Conservation (phyloP, 2,888 invertebrate species). For the Chymomyza procnemis region DNA sequence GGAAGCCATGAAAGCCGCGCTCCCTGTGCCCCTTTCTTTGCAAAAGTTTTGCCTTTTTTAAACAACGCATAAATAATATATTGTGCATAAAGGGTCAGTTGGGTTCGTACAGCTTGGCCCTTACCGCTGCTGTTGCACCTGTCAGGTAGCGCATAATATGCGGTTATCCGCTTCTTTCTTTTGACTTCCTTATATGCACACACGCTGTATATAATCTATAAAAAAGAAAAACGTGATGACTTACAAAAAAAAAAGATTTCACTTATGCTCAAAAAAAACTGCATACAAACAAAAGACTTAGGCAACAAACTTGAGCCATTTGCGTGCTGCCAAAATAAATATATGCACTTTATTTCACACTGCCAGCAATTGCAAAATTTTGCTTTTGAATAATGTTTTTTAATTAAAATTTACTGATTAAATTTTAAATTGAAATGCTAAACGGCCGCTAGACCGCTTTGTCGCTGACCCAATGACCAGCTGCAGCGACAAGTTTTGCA, state of each 20-base stretch:
- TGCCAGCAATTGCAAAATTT: conserved; percentile 44
- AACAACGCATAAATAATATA: conserved; percentile 53
- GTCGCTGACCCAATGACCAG: conserved; percentile 57
- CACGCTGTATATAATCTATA: background rate
- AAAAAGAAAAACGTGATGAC: background rate
- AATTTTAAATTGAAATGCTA: conserved; percentile 27
- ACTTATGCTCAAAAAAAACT: background rate
- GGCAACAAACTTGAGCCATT: conserved; percentile 47
- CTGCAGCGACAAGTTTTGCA: conserved; percentile 55
- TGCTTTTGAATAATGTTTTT: conserved; percentile 50
- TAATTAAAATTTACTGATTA: conserved; percentile 55
- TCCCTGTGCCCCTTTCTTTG: conserved; percentile 15
- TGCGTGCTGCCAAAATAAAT: conserved; percentile 16
- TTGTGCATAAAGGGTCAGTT: conserved; percentile 7
- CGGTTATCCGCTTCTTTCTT: conserved; percentile 12
- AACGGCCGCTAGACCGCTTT: background rate
- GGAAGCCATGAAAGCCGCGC: too few species aligned
- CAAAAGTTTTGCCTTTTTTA: conserved; percentile 34
- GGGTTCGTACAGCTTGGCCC: conserved; percentile 7
- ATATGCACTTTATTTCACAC: conserved; percentile 50
- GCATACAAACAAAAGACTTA: conserved; percentile 48
- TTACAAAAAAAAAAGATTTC: too few species aligned
- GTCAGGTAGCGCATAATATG: conserved; percentile 9
- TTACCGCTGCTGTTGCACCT: conserved; percentile 18
- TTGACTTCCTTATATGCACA: conserved; percentile 21